These are phyloP conservation scores for Pristiophorus japonicus DNA, from an alignment of 2,113 vertebrate species.

Conservation along the genomic window DNA sequence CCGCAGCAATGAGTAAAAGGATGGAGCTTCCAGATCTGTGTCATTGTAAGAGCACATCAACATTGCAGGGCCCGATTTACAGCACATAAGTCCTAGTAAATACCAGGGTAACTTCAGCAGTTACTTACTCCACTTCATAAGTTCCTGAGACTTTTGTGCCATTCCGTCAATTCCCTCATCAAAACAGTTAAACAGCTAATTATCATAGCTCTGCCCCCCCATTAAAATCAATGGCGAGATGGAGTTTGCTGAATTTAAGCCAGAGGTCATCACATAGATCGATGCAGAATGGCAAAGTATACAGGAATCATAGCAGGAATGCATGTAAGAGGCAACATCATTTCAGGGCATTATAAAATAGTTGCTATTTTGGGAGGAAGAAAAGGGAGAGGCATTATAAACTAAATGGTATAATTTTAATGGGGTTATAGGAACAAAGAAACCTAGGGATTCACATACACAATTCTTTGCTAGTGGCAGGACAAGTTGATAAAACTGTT, in stretches of 20 bases:
- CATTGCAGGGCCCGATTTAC: background rate
- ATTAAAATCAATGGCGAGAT: background rate
- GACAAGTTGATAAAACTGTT: background rate
- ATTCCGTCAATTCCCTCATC: background rate
- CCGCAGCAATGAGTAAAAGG: background rate
- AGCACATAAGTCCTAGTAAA: background rate
- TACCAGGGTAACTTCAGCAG: background rate
- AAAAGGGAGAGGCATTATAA: background rate
- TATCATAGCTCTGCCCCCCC: background rate
- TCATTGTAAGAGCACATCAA: background rate
- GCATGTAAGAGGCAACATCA: background rate
- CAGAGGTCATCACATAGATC: background rate
- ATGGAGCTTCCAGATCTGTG: background rate
- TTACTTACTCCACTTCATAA: background rate
- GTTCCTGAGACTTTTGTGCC: background rate
- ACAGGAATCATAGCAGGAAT: background rate
- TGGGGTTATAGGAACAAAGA: background rate
- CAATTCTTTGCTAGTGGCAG: background rate
- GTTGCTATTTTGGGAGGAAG: background rate
- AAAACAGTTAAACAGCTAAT: background rate
- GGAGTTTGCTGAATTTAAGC: background rate
- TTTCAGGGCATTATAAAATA: background rate
- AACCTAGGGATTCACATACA: background rate
- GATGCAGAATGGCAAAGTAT: background rate
- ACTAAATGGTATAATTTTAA: background rate